Base-by-base conservation (phyloP, 2,888 invertebrate species). In the Keiferia lycopersicella region DNA sequence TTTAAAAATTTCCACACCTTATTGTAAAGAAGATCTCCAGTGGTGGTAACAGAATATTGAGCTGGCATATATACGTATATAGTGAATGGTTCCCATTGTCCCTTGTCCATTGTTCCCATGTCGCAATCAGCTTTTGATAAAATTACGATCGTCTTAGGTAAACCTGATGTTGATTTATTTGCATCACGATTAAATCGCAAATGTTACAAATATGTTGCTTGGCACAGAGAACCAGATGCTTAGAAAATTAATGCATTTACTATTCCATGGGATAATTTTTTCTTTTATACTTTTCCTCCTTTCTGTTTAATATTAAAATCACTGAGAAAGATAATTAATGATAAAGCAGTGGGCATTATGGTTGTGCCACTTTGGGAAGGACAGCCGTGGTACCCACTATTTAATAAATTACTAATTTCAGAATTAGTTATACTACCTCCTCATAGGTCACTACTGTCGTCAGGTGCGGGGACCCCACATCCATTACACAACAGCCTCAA, bases 201-300 rank as follows among this genome's bases (percentile, higher is more conserved):
- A 57, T 63, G 63, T 20, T 12, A 38, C 10, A 64, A 22, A 30
- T 61, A 61, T 34, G 38, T 61, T 45, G 58, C 64, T 8, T 64
- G 64, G 64, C 26, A 64, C 10, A 12, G 8, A 0, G 61, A 61
- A 16, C 67, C 67, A 1, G 53, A 53, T 53, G 53, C 53, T 6
- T 53, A 3, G 12, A 26, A 8, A 14, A 22, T 53, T 22, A 12
- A 53, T 53, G 66, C 68, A 0, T 68, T 68, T 45, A 71, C 69
- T 7, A 7, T 71, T 39, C 39, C 63, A 22, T 71, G 69, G 69
- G 11, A n/a, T 14, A 14, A 26, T n/a, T 60, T 64, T 26, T 63
- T 8, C 48, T 69, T 69, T 48, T 69, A 69, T 20, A 66, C 68
- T 4, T 69, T 70, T 30, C 53, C 53, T 6, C 67, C 67, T 16